A percentile compares a stretch with the other conserved stretches of the same genome.
These are phyloP conservation scores for Druceiella hillmani DNA, from an alignment of 2,888 invertebrate genomes.

Conservation along the genomic window DNA sequence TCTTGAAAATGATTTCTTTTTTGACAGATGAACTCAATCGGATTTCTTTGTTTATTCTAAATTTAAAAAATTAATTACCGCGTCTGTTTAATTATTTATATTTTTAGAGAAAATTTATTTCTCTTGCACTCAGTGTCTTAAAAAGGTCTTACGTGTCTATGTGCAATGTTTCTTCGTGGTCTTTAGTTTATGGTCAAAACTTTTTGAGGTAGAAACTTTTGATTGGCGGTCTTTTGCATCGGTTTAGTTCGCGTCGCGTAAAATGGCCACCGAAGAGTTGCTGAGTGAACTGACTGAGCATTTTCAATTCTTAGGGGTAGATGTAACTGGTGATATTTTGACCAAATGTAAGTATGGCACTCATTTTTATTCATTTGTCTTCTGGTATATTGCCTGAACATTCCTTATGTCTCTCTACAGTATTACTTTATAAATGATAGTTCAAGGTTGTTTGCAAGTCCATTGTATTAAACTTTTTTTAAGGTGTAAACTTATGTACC, in stretches of 20 bases:
- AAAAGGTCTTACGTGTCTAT: no score
- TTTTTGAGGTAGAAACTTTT: constrained; percentile 26
- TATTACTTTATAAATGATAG: no score
- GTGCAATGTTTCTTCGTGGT: not conserved
- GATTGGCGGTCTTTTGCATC: constrained; percentile 34
- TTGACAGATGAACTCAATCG: no score
- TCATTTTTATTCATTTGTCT: constrained; percentile 15
- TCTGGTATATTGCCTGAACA: no score
- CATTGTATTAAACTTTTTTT: constrained; percentile 23
- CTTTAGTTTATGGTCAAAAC: constrained; percentile 10
- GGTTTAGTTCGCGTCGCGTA: no score
- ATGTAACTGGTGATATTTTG: constrained; percentile 49
- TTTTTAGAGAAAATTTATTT: no score
- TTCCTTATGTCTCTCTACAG: no score
- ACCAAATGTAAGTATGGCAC: constrained; percentile 48
- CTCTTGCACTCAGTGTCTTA: no score
- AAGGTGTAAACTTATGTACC: constrained; percentile 60
- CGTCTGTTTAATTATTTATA: no score
- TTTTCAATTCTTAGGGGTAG: constrained; percentile 58
- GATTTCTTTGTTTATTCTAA: no score
- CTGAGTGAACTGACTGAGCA: constrained; percentile 59
- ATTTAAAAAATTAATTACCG: no score
- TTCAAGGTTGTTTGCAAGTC: constrained; percentile 39
- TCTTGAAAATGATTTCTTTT: no score
- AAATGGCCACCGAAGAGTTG: constrained; percentile 52